These are phyloP conservation scores for Frankliniella fusca DNA, from an alignment of 2,888 invertebrate genomes.

Conservation along the genomic window DNA sequence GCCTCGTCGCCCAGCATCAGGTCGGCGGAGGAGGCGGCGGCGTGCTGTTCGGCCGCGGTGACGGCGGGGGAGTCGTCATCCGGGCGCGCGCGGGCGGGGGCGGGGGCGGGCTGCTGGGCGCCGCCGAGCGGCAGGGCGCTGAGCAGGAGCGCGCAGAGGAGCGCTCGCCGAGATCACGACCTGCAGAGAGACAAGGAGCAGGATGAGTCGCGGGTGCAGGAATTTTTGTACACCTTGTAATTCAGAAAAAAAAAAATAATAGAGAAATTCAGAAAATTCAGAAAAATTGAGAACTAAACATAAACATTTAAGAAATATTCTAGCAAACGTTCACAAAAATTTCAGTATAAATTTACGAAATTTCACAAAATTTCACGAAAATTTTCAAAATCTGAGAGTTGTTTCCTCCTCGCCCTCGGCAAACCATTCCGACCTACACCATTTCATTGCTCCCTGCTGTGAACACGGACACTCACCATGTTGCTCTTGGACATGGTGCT, in stretches of 20 bases:
- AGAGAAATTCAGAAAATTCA: not conserved
- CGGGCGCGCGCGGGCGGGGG: not conserved
- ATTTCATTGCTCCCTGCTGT: not conserved
- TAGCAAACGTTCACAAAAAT: too few species aligned
- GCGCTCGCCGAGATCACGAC: not conserved
- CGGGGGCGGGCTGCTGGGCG: not conserved
- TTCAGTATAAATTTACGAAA: too few species aligned
- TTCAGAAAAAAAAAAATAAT: too few species aligned
- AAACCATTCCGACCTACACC: not conserved
- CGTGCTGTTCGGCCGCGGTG: not conserved
- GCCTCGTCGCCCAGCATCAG: not conserved
- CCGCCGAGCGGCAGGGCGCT: not conserved
- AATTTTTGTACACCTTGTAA: too few species aligned
- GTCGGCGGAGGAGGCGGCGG: not conserved
- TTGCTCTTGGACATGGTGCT: not conserved
- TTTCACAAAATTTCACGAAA: too few species aligned
- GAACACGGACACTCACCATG: not conserved
- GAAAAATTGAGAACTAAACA: too few species aligned
- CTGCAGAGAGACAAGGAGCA: not conserved
- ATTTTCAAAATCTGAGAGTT: too few species aligned
- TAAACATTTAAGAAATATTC: too few species aligned
- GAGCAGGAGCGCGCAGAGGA: not conserved
- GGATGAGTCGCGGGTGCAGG: not conserved
- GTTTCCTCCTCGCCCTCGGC: too few species aligned
- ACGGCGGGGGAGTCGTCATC: not conserved